A percentile compares a stretch with the other conserved stretches of the same genome.
Conservation (phyloP, 2,113 vertebrate genomes). For the Psammodynastes pulverulentus region DNA sequence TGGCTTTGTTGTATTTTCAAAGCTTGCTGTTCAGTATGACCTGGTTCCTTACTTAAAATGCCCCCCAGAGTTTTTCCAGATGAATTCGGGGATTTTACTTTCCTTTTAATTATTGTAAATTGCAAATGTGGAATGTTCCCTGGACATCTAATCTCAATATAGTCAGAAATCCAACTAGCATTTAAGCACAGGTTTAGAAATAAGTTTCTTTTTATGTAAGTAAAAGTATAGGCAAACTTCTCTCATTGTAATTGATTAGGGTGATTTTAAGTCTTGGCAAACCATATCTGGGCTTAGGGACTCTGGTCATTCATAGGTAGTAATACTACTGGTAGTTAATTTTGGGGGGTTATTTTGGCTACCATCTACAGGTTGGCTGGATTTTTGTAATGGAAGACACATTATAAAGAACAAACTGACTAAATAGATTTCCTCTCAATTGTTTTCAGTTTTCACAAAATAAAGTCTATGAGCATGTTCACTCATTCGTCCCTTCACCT, state of each 20-base stretch:
- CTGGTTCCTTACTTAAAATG: neutral
- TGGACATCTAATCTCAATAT: neutral
- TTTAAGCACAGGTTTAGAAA: neutral
- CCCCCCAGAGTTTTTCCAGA: neutral
- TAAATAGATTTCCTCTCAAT: slow-evolving; percentile 29
- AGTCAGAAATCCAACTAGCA: neutral
- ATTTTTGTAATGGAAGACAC: neutral
- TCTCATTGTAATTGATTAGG: neutral
- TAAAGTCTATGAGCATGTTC: slow-evolving; percentile 18
- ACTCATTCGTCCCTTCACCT: slow-evolving; percentile 70
- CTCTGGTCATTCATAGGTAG: neutral
- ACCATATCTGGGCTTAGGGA: neutral
- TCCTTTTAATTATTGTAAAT: neutral
- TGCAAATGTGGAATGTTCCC: neutral
- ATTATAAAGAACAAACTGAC: neutral
- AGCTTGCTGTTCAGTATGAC: neutral
- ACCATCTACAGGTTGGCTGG: neutral
- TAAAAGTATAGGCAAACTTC: neutral
- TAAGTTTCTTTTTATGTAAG: too few relatives aligned
- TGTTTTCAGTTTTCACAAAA: slow-evolving; percentile 52
- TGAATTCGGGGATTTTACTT: neutral
- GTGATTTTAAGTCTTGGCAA: neutral
- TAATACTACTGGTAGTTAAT: neutral
- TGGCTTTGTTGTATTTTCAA: neutral
- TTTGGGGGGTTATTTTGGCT: neutral